Conservation (phyloP, 2,797 vertebrate genomes). For the Notamacropus eugenii region DNA sequence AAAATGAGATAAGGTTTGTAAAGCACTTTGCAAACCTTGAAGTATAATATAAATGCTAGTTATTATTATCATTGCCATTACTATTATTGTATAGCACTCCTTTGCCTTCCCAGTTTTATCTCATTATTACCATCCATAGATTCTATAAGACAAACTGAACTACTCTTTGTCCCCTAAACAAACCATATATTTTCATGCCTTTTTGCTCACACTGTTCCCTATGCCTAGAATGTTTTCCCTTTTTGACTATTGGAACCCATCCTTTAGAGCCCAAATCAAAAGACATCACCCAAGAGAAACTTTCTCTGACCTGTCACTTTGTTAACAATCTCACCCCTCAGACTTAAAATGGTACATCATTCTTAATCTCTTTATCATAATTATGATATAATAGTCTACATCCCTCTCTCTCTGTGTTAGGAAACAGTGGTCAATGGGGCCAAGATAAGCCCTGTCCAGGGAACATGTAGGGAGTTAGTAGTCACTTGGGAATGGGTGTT, state of each 20-base stretch:
- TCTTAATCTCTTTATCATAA: neutral
- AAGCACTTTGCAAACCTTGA: neutral
- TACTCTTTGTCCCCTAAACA: neutral
- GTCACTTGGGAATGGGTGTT: neutral
- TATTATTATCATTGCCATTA: neutral
- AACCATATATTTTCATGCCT: neutral
- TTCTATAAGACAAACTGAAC: neutral
- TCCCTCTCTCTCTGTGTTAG: neutral
- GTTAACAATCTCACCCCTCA: neutral
- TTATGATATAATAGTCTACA: neutral
- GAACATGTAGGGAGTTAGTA: neutral
- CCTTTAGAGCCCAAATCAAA: neutral
- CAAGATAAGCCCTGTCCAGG: neutral
- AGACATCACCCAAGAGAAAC: neutral
- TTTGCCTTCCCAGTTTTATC: neutral
- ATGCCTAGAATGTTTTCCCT: neutral
- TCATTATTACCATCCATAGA: neutral
- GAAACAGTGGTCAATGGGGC: neutral
- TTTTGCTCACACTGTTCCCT: neutral
- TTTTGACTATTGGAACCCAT: neutral
- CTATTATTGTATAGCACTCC: neutral
- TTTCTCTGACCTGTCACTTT: neutral
- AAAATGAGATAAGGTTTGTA: neutral
- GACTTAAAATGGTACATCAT: neutral
- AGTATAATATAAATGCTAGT: neutral